Conservation (phyloP, 2,113 vertebrate species). For the Alethe diademata region DNA sequence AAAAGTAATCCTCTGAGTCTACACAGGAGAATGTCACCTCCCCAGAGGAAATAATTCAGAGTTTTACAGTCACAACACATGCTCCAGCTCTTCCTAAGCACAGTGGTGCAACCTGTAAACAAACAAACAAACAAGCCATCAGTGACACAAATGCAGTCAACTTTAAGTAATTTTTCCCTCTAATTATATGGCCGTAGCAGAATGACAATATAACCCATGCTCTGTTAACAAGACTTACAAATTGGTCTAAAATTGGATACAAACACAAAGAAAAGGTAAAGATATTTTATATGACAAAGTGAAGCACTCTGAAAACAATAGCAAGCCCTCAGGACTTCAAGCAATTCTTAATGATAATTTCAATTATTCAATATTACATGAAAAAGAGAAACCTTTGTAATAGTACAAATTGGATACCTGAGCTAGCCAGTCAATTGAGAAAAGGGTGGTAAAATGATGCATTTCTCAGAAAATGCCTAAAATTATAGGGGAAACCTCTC, state of each 20-base stretch:
- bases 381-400: neutral
- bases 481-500: neutral
- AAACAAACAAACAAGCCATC: neutral
- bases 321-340: neutral
- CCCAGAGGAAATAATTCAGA: constrained; percentile 70
- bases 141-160: neutral
- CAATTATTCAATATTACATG: neutral
- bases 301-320: neutral
- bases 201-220: neutral
- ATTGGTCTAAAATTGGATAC: neutral
- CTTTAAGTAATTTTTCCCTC: neutral
- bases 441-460: neutral
- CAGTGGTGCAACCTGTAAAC: constrained; percentile 87
- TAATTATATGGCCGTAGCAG: neutral
- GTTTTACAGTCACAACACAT: constrained; percentile 91
- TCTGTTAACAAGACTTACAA: neutral
- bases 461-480: neutral
- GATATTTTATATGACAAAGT: neutral
- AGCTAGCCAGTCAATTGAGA: neutral
- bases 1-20: neutral
- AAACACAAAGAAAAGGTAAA: neutral
- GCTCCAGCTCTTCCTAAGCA: constrained; percentile 95
- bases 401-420: neutral
- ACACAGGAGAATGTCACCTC: constrained; percentile 9
- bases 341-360: neutral